Evolutionary conservation across 2,888 invertebrate species (phyloP).

Genomic region (Yponomeuta evonymella): DNA sequence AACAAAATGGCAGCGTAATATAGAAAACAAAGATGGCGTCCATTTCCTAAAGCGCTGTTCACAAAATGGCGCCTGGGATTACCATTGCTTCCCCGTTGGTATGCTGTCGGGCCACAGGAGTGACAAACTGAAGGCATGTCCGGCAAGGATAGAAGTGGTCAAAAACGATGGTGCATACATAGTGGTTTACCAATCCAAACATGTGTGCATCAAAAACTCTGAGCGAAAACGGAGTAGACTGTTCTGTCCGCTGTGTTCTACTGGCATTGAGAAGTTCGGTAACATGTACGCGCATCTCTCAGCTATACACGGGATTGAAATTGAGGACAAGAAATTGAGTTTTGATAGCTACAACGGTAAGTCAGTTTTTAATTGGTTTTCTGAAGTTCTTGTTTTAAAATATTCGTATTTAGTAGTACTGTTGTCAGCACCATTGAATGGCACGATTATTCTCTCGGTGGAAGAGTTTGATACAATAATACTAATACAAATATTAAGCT

Average conservation of each 20-base stretch:
- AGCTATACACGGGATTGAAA: conserved; percentile 1
- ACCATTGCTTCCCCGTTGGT: conserved; percentile 12
- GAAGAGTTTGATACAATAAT: too few relatives aligned
- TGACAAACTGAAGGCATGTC: not conserved
- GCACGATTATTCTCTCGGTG: too few relatives aligned
- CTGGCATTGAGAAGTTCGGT: not conserved
- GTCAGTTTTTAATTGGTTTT: conserved; percentile 11
- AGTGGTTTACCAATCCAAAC: conserved; percentile 10
- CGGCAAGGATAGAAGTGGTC: conserved; percentile 11
- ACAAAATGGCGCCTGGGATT: not conserved
- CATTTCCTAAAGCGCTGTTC: conserved; percentile 10
- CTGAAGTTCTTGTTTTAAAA: not conserved
- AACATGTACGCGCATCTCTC: not conserved
- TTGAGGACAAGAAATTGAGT: conserved; percentile 14
- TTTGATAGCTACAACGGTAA: conserved; percentile 17
- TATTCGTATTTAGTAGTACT: too few relatives aligned
- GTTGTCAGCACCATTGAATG: too few relatives aligned
- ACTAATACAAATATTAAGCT: too few relatives aligned
- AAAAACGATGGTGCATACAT: not conserved
- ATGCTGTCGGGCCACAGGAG: too few relatives aligned
- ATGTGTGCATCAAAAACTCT: not conserved
- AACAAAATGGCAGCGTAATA: conserved; percentile 16
- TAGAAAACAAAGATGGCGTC: conserved; percentile 15
- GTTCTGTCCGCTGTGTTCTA: not conserved
- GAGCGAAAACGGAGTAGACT: not conserved